Percentiles rank a stretch among this genome's conserved stretches.
Evolutionary conservation across 2,888 invertebrate species (phyloP).

Genomic region (Anagyrus pseudococci): DNA sequence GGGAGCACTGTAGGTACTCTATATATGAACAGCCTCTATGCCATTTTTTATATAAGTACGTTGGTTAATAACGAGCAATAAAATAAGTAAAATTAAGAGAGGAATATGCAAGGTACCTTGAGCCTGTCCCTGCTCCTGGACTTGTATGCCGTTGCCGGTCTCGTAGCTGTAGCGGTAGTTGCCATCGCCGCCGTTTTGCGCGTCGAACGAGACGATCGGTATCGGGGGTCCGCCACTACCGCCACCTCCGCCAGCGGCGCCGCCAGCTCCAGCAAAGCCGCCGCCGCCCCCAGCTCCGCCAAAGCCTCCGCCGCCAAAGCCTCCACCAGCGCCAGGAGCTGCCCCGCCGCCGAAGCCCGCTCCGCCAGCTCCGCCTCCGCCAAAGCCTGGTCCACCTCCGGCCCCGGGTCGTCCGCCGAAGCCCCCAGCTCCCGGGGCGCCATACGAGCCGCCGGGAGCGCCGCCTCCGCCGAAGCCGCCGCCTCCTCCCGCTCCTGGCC

Average conservation of each 20-base stretch:
- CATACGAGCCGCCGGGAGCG: constrained; percentile 20
- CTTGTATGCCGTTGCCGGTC: constrained; percentile 56
- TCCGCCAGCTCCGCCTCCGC: constrained; percentile 9
- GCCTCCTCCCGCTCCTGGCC: constrained; percentile 29
- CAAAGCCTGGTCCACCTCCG: constrained; percentile 25
- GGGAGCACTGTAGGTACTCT: no score
- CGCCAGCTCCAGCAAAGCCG: constrained; percentile 30
- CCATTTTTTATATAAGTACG: no score
- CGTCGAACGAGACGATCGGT: constrained; percentile 51
- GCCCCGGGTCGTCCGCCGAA: constrained; percentile 32
- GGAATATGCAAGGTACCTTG: constrained; percentile 44
- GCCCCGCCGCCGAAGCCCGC: constrained; percentile 9
- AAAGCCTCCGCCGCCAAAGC: constrained; percentile 28
- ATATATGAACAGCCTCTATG: no score
- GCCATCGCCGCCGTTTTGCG: constrained; percentile 54
- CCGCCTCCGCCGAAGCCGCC: constrained; percentile 41
- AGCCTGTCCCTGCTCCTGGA: constrained; percentile 53
- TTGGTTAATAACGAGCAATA: no score
- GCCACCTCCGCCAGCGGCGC: constrained; percentile 39
- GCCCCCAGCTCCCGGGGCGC: no score
- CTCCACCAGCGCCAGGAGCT: constrained; percentile 15
- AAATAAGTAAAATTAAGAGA: no score
- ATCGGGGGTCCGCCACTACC: constrained; percentile 47
- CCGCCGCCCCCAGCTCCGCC: constrained; percentile 32
- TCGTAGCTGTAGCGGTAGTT: constrained; percentile 55